Base-by-base conservation (phyloP, 2,888 invertebrate species). In the Mesoligia furuncula region DNA sequence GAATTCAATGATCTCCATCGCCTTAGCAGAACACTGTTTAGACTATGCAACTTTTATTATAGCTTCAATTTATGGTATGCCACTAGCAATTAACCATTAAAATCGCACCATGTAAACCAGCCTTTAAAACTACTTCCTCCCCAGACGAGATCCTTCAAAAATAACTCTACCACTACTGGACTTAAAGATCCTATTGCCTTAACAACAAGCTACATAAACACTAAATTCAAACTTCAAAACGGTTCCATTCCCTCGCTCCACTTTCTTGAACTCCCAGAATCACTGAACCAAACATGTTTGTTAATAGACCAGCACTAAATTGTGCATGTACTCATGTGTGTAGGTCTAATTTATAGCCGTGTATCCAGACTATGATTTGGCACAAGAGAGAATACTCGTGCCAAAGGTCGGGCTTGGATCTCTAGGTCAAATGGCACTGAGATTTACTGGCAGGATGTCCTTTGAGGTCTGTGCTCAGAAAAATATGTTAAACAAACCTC, bases 231-330 rank as follows among this genome's bases (percentile, higher is more conserved):
- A 80, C 27, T 73, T 36, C 36, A 74, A 39, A 67, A 66, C 51
- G 36, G 9, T 76, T 9, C 39, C 64, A 65, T 65, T 27, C 36
- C 42, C 68, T 31, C 42, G 68, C 4, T 65, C 51, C 59, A 31
- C 39, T 76, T 67, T 57, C 75, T 71, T 68, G 45, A 80, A 80
- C 15, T 54, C 20, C n/a, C 39, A 8, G 51, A 83, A 83, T 79
- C 82, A 77, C 74, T 77, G 70, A 70, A 73, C 59, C 70, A n/a
- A 77, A 73, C 81, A 82, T 67, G 75, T 75, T 73, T 75, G 84
- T 73, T 81, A 79, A 85, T 85, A 85, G 75, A 68, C 61, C 62
- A 51, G 86, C 75, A 75, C 61, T 85, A 85, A 84, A 84, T 84
- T 73, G 61, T 68, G 73, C 84, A 79, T 85, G 83, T 84, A 81